Conservation (phyloP, 1,140 invertebrate genomes). For the Diachasma alloeum region DNA sequence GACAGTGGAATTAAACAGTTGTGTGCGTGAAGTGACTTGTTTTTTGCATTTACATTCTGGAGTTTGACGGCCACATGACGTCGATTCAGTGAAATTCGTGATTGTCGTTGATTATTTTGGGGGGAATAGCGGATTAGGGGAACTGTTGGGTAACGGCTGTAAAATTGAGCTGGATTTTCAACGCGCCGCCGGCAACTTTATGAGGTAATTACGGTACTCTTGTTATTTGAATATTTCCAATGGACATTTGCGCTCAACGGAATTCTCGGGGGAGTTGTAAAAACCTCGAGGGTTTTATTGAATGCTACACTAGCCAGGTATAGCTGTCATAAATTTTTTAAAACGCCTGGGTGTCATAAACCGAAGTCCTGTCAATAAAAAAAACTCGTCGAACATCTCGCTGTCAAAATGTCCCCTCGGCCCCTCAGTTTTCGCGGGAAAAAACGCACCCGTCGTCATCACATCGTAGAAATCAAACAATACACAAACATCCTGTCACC, state of each 20-base stretch:
- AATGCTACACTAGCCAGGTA: not conserved
- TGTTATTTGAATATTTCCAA: conserved; percentile 1
- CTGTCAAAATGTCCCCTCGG: too few relatives aligned
- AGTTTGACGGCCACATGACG: not conserved
- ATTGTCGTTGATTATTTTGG: not conserved
- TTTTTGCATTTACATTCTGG: not conserved
- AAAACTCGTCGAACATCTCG: too few relatives aligned
- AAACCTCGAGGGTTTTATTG: not conserved
- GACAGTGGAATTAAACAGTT: not conserved
- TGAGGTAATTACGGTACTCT: conserved; percentile 52
- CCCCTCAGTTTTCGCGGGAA: not conserved
- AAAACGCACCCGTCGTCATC: not conserved
- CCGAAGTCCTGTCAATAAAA: too few relatives aligned
- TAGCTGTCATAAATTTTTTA: not conserved
- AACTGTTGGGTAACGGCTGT: conserved; percentile 43
- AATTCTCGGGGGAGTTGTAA: not conserved
- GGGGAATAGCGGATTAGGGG: not conserved
- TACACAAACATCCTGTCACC: not conserved
- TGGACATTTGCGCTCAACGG: not conserved
- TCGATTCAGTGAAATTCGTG: not conserved
- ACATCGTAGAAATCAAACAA: not conserved
- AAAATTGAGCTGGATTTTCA: conserved; percentile 66
- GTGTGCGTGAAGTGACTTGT: not conserved
- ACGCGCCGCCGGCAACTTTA: conserved; percentile 63
- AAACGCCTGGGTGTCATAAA: not conserved